These are phyloP conservation scores for Alloscopus bannaensis DNA, from an alignment of 2,888 invertebrate genomes.

Conservation along the genomic window DNA sequence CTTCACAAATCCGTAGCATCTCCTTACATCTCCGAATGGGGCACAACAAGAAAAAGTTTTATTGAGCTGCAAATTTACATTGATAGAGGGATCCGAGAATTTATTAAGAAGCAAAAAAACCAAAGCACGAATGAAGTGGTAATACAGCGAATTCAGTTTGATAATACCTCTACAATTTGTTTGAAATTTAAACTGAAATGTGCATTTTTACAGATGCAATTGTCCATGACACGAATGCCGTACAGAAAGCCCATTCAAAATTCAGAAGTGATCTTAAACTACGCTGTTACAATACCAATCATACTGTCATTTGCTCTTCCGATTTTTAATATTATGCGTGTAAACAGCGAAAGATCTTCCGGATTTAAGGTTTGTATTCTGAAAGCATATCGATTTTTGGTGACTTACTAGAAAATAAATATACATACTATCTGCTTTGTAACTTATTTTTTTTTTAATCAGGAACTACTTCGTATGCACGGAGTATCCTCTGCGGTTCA, in stretches of 20 bases:
- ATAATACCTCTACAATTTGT: neutral
- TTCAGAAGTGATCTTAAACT: neutral
- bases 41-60: neutral
- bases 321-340: neutral
- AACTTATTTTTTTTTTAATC: neutral
- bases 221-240: neutral
- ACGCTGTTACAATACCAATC: neutral
- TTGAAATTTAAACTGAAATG: neutral
- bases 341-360: neutral
- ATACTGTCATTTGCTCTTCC: neutral
- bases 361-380: slow-evolving; percentile 5
- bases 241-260: neutral
- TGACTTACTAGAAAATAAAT: neutral
- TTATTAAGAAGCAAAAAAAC: neutral
- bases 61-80: neutral
- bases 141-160: neutral
- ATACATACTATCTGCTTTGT: neutral
- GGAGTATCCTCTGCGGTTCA: slow-evolving; percentile 12
- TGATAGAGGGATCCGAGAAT: slow-evolving; percentile 4
- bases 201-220: neutral
- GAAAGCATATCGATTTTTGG: too few species aligned
- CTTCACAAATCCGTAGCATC: neutral
- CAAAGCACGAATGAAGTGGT: neutral
- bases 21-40: neutral
- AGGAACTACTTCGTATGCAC: slow-evolving; percentile 38